phyloP scores from a whole-genome alignment of 1,140 invertebrate species.

The Drosophila asahinai region DNA sequence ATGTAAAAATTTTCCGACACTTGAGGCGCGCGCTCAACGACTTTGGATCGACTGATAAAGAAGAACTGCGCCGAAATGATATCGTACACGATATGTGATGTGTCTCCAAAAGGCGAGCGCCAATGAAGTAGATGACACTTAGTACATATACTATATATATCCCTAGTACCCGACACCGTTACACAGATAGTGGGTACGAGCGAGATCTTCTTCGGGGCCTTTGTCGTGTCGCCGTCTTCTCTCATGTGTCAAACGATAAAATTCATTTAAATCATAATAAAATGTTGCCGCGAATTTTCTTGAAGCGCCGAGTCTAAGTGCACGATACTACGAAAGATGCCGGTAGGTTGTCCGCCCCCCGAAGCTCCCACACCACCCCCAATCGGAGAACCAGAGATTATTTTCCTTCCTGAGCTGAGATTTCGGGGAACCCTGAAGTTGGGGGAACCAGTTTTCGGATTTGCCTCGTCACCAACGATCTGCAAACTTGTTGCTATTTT shows the following conservation, averaged over 20 bases:
- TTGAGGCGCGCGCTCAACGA: constrained; percentile 64
- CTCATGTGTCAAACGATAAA: constrained; percentile 65
- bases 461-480: constrained; percentile 36
- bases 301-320: constrained; percentile 32
- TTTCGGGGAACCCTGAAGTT: constrained; percentile 35
- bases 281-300: constrained; percentile 60
- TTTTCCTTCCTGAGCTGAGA: neutral
- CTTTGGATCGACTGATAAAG: constrained; percentile 74
- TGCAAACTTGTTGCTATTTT: constrained; percentile 49
- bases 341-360: constrained; percentile 25
- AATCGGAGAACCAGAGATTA: neutral
- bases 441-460: constrained; percentile 34
- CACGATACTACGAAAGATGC: constrained; percentile 17
- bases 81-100: constrained; percentile 35
- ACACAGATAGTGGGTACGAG: constrained; percentile 25
- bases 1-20: constrained; percentile 64
- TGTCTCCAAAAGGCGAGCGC: constrained; percentile 49
- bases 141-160: constrained; percentile 68
- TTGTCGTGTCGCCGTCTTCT: constrained; percentile 24
- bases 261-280: constrained; percentile 82
- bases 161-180: constrained; percentile 24
- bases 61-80: constrained; percentile 78
- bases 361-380: neutral
- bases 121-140: constrained; percentile 65
- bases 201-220: constrained; percentile 31